These are phyloP conservation scores for Anadara kagoshimensis DNA, from an alignment of 1,140 invertebrate species.

Conservation along the genomic window DNA sequence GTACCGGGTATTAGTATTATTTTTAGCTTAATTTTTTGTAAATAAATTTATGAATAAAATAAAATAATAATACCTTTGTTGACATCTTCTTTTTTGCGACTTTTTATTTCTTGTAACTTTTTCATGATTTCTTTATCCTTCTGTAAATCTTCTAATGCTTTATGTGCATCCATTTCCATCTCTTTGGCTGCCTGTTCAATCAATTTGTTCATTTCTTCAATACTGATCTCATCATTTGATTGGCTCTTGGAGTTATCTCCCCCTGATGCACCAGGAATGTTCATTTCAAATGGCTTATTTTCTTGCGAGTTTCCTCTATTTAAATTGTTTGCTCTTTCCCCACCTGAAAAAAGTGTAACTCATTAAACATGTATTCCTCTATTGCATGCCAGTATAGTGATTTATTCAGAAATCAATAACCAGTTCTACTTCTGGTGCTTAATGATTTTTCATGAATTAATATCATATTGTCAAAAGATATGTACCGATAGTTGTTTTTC, in stretches of 20 bases:
- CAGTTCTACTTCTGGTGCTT: no score
- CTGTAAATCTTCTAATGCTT: conserved; percentile 60
- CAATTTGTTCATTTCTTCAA: conserved; percentile 61
- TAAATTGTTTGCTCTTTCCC: conserved; percentile 45
- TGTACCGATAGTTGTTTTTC: no score
- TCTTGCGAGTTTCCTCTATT: conserved; percentile 41
- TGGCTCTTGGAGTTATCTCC: conserved; percentile 1
- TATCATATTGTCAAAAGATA: no score
- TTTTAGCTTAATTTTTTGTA: no score
- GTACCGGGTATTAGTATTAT: no score
- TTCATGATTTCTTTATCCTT: conserved; percentile 68
- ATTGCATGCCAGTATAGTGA: no score
- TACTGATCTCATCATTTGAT: conserved; percentile 42
- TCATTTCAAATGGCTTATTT: conserved; percentile 44
- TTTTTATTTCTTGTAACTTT: conserved; percentile 56
- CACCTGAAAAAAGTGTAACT: neutral
- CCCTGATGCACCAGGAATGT: conserved; percentile 27
- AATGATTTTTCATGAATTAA: no score
- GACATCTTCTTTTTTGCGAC: conserved; percentile 50
- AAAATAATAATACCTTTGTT: conserved; percentile 41
- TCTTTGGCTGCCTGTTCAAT: conserved; percentile 60
- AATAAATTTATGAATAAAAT: no score
- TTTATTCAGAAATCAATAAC: no score
- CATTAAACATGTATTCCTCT: no score
- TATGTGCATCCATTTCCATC: conserved; percentile 62